These are phyloP conservation scores for Microplitis mediator DNA, from an alignment of 1,140 invertebrate genomes.

Conservation along the genomic window DNA sequence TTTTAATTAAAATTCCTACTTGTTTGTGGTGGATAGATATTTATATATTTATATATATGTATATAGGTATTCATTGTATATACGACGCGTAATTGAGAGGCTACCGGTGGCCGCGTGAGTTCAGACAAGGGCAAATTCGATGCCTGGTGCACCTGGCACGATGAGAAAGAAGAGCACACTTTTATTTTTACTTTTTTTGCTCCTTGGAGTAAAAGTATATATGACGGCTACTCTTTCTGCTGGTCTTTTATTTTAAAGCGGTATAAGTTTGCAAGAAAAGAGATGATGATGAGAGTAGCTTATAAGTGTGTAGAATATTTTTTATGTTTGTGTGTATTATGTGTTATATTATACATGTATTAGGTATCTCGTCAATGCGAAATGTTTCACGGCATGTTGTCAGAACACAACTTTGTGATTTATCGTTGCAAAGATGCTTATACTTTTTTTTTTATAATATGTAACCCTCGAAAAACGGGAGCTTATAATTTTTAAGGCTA, in stretches of 20 bases:
- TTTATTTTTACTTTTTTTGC: not conserved
- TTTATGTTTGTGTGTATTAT: no score
- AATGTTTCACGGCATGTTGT: not conserved
- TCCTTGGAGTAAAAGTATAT: not conserved
- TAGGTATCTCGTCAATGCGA: no score
- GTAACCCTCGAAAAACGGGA: conserved; percentile 48
- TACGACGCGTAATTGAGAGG: conserved; percentile 26
- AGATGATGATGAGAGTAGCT: no score
- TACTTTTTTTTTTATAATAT: conserved; percentile 47
- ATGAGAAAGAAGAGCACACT: not conserved
- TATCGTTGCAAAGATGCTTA: conserved; percentile 50
- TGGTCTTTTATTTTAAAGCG: no score
- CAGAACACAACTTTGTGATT: conserved; percentile 43
- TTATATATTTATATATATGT: not conserved
- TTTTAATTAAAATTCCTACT: conserved; percentile 30
- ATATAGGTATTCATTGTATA: no score
- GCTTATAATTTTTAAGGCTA: conserved; percentile 57
- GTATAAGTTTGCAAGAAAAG: no score
- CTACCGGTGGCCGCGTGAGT: conserved; percentile 18
- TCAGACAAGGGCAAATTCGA: not conserved
- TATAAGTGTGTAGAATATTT: no score
- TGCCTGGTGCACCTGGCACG: not conserved
- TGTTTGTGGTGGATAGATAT: conserved; percentile 7
- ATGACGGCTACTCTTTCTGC: no score
- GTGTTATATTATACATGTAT: no score